These are phyloP conservation scores for Acleris holmiana DNA, from an alignment of 2,888 invertebrate genomes.

Conservation along the genomic window DNA sequence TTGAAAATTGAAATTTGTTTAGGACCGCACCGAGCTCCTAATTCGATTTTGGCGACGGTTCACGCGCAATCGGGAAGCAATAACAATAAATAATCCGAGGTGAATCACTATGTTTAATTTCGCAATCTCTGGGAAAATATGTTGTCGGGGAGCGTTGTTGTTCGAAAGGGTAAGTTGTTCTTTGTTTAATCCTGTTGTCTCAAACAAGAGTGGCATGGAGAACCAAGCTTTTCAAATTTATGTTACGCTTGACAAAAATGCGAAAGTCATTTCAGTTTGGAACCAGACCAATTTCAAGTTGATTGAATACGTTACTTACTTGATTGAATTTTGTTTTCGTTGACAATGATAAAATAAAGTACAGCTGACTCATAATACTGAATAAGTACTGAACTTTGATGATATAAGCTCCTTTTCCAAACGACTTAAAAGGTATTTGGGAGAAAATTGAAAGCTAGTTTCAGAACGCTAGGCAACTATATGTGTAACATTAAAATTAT, in stretches of 20 bases:
- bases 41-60: slow-evolving; percentile 74
- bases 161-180: slow-evolving; percentile 20
- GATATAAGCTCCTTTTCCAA: slow-evolving; percentile 1
- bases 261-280: background rate
- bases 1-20: slow-evolving; percentile 84
- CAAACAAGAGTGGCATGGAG: slow-evolving; percentile 1
- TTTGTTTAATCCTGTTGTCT: slow-evolving; percentile 10
- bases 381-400: background rate
- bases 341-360: background rate
- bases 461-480: slow-evolving; percentile 6
- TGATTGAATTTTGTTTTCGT: slow-evolving; percentile 16
- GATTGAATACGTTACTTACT: slow-evolving; percentile 1
- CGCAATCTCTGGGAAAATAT: slow-evolving; percentile 52
- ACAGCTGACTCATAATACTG: slow-evolving; percentile 1
- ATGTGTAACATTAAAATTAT: slow-evolving; percentile 23
- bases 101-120: slow-evolving; percentile 59
- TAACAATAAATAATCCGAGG: slow-evolving; percentile 75
- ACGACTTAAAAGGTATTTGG: background rate
- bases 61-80: slow-evolving; percentile 69
- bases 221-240: slow-evolving; percentile 3
- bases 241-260: background rate
- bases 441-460: background rate
- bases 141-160: slow-evolving; percentile 34
- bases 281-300: slow-evolving; percentile 5
- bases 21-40: slow-evolving; percentile 73